These are phyloP conservation scores for Tromatobia lineatoria DNA, from an alignment of 2,888 invertebrate species.

Conservation along the genomic window DNA sequence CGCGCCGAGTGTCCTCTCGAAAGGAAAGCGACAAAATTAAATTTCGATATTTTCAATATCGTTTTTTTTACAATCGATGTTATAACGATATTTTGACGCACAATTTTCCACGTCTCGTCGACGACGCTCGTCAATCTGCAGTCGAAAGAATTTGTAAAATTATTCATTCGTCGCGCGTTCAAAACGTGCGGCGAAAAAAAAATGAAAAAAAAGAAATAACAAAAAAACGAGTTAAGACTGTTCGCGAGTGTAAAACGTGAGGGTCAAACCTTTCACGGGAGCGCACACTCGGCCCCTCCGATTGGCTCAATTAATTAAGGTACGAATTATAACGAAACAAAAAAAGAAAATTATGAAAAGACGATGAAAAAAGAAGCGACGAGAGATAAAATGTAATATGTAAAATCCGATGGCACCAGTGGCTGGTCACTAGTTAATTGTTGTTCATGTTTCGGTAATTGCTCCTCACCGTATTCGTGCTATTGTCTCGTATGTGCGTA, in stretches of 20 bases:
- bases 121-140: slow-evolving; percentile 35
- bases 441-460: slow-evolving; percentile 75
- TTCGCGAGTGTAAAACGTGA: slow-evolving; percentile 37
- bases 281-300: slow-evolving; percentile 74
- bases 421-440: slow-evolving; percentile 76
- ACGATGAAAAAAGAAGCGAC: slow-evolving; percentile 36
- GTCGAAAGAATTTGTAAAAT: slow-evolving; percentile 36
- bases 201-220: slow-evolving; percentile 30
- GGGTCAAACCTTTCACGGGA: slow-evolving; percentile 53
- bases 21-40: slow-evolving; percentile 39
- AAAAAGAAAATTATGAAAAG: slow-evolving; percentile 43
- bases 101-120: slow-evolving; percentile 33
- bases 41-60: slow-evolving; percentile 43
- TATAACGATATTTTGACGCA: slow-evolving; percentile 45
- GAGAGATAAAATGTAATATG: slow-evolving; percentile 55
- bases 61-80: slow-evolving; percentile 8
- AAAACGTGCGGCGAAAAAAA: slow-evolving; percentile 62
- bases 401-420: slow-evolving; percentile 71
- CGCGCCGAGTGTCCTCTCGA: slow-evolving; percentile 69
- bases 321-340: slow-evolving; percentile 70
- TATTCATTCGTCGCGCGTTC: slow-evolving; percentile 49
- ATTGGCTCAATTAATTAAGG: slow-evolving; percentile 82
- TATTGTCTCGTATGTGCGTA: slow-evolving; percentile 66
- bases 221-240: slow-evolving; percentile 64
- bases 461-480: slow-evolving; percentile 60